Evolutionary conservation across 2,113 vertebrate species (phyloP), one percentile per base, ranked within the genome.

Genomic region (Cinclus mexicanus): DNA sequence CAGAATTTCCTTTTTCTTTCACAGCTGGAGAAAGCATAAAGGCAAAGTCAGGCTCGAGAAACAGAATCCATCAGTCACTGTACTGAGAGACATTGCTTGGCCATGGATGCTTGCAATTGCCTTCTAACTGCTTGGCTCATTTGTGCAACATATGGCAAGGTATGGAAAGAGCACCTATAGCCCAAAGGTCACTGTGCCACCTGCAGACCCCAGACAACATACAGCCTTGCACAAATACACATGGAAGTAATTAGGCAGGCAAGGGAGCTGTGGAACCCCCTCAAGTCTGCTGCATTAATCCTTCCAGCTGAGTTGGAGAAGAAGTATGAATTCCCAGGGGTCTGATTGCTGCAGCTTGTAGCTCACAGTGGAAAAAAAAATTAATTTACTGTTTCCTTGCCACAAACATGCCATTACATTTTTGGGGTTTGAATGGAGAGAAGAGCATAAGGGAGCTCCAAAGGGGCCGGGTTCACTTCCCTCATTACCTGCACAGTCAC

Each of bases 191-290:
- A 95, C 60, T 26, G 14, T 96, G 96, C 95, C 96, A 97, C 96
- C 96, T 97, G 96, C 96, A 92, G 91, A 89, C 77, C 87, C 79
- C 83, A 56, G 74, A 81, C 92, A 95, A 90, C 94, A 92, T 42
- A 68, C 96, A 89, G 94, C 91, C 96, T 95, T 97, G 77, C 83
- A 95, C 93, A 97, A 97, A 97, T 90, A 97, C 97, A 97, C 59
- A 84, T 96, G 97, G 95, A 97, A 94, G 82, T 79, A 95, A 97
- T 97, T 95, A 97, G 70, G 76, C 61, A 94, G 68, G 80, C 53
- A 41, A 92, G 87, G 96, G 93, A 96, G 89, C 50, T 79, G 91
- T 41, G 2, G 81, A 93, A 95, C 78, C 76, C 83, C 91, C 92
- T 95, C 80, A 90, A 89, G 67, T 67, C 88, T 88, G 57, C 63